phyloP scores from a whole-genome alignment of 2,113 vertebrate species.

The Erpornis zantholeuca region DNA sequence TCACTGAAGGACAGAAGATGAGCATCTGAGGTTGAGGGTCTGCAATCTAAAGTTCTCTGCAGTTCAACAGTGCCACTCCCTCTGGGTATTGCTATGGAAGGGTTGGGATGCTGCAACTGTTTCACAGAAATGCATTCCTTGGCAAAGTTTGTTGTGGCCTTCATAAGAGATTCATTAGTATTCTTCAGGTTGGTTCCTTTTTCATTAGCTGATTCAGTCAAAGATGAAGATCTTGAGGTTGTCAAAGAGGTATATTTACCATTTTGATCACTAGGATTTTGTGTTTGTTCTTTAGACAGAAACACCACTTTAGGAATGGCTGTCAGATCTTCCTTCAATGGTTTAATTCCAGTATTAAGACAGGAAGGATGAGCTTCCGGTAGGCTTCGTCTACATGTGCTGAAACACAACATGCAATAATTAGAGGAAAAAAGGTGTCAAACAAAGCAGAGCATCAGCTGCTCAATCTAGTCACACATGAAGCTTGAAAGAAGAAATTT shows the following conservation, averaged over 20 bases:
- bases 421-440: not conserved
- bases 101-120: conserved; percentile 3
- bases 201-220: not conserved
- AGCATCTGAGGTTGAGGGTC: conserved; percentile 64
- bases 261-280: conserved; percentile 49
- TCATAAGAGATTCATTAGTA: conserved; percentile 20
- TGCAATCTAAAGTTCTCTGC: conserved; percentile 66
- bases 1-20: conserved; percentile 17
- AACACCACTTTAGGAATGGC: conserved; percentile 48
- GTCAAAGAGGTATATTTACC: conserved; percentile 42
- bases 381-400: conserved; percentile 69
- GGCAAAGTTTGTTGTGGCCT: conserved; percentile 34
- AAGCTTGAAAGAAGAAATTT: not conserved
- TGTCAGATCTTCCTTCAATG: conserved; percentile 32
- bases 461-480: not conserved
- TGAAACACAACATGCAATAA: conserved; percentile 32
- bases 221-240: not conserved
- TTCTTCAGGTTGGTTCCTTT: conserved; percentile 49
- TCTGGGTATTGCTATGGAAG: conserved; percentile 38
- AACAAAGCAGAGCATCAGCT: not conserved
- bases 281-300: conserved; percentile 49
- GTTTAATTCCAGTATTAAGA: conserved; percentile 63
- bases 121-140: conserved; percentile 47
- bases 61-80: conserved; percentile 22
- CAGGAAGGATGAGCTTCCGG: conserved; percentile 70